These are phyloP conservation scores for Rhizomys pruinosus DNA, from an alignment of 2,113 vertebrate genomes.

Conservation along the genomic window DNA sequence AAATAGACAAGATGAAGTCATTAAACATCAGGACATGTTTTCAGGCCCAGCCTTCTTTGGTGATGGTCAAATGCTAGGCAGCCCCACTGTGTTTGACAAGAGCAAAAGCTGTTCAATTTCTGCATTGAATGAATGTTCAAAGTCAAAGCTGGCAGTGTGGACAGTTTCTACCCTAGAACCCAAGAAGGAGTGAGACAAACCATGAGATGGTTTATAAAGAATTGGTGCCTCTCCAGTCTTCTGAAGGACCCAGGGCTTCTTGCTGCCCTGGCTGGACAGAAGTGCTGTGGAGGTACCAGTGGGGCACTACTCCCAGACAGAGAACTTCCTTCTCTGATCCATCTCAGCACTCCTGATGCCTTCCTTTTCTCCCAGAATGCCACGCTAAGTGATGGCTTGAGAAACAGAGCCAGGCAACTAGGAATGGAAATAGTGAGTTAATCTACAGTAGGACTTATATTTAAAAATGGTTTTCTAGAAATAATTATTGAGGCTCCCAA, in stretches of 20 bases:
- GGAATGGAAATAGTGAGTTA: neutral
- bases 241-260: neutral
- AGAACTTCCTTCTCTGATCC: neutral
- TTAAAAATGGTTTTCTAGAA: slow-evolving; percentile 12
- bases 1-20: neutral
- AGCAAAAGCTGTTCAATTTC: neutral
- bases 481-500: neutral
- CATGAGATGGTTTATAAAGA: neutral
- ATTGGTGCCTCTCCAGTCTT: neutral
- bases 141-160: neutral
- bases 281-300: neutral
- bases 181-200: neutral
- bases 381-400: neutral
- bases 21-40: neutral
- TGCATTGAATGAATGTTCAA: neutral
- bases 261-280: neutral
- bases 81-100: neutral
- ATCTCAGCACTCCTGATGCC: neutral
- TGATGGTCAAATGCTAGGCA: neutral
- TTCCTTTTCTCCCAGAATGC: neutral
- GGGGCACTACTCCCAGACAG: neutral
- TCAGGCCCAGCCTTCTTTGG: neutral
- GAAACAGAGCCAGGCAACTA: neutral
- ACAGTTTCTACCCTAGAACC: neutral
- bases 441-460: neutral